Percentiles rank a stretch among this genome's conserved stretches.
Evolutionary conservation across 1,140 invertebrate genomes (phyloP).

Genomic region (Microplitis demolitor): DNA sequence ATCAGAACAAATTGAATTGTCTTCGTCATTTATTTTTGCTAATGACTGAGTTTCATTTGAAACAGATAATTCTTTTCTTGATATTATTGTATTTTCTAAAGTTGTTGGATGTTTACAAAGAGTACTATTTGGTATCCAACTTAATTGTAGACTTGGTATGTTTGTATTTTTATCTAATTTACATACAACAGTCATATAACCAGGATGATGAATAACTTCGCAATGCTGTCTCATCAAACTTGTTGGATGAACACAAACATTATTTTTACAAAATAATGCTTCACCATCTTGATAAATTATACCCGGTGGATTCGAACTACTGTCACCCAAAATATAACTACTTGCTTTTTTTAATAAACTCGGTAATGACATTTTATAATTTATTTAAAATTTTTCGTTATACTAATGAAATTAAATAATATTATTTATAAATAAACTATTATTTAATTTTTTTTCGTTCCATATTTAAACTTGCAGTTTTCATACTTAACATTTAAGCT

Average conservation of each 20-base stretch:
- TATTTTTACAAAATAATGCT: constrained; percentile 88
- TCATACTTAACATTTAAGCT: background rate
- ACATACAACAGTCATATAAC: constrained; percentile 86
- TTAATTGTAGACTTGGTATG: constrained; percentile 82
- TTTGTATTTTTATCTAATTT: constrained; percentile 76
- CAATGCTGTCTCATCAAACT: constrained; percentile 76
- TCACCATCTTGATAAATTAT: constrained; percentile 77
- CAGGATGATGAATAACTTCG: constrained; percentile 87
- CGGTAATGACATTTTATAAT: constrained; percentile 70
- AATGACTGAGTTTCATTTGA: background rate
- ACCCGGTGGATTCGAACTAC: constrained; percentile 53
- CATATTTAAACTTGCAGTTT: background rate
- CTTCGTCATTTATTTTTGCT: constrained; percentile 29
- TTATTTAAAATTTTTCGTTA: constrained; percentile 8
- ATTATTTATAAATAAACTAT: background rate
- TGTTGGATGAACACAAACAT: constrained; percentile 94
- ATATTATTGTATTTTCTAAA: constrained; percentile 65
- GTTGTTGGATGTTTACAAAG: constrained; percentile 84
- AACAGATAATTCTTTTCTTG: constrained; percentile 13
- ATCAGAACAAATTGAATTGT: constrained; percentile 31
- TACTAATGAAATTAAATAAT: background rate
- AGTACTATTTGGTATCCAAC: constrained; percentile 92
- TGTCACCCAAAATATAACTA: constrained; percentile 76
- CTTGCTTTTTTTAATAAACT: constrained; percentile 77
- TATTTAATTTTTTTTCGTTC: background rate